Evolutionary conservation across 2,113 vertebrate species (phyloP), one percentile per base, ranked within the genome.

Genomic region (Condylura cristata): DNA sequence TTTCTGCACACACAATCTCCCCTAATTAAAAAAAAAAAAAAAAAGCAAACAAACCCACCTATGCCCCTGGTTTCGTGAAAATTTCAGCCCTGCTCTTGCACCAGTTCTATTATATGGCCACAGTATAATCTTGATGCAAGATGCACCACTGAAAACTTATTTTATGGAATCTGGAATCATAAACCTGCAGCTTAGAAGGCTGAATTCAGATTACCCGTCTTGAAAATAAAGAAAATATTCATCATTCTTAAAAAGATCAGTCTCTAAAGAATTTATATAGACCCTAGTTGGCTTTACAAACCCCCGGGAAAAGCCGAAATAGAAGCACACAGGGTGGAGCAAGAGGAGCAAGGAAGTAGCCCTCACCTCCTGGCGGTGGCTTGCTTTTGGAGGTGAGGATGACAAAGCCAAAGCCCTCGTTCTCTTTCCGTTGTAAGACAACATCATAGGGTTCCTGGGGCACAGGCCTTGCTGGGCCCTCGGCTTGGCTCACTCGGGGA

Each of bases 331-430:
- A 39, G 18, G 3, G 9, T 22, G 6, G 9, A 18, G 61, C 3
- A 16, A 13, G 7, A 56, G 37, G 41, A n/a, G 11, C 28, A 0
- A 34, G 53, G 20, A 56, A 56, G 53, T 0, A 0, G 34, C 58
- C 48, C 99, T 98, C 91, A 99, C 99, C 99, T 97, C 99, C 99
- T 5, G 99, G 99, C 14, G 99, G 99, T 44, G 99, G 99, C 95
- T 99, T 99, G 98, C 97, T 99, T 98, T 99, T 99, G 2, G 99
- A 99, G 22, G 99, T 99, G 92, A 99, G 99, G 97, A 99, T 99
- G 96, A 99, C 99, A 0, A 99, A 99, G 44, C 99, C 99, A 76
- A 99, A 99, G 11, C 99, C 99, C 96, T 99, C 99, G 0, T 98
- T 99, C 97, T 99, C 99, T 93, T 98, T 99, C 70, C 99, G 98